Base-by-base conservation (phyloP, 2,888 invertebrate genomes). In the Dioctria rufipes region DNA sequence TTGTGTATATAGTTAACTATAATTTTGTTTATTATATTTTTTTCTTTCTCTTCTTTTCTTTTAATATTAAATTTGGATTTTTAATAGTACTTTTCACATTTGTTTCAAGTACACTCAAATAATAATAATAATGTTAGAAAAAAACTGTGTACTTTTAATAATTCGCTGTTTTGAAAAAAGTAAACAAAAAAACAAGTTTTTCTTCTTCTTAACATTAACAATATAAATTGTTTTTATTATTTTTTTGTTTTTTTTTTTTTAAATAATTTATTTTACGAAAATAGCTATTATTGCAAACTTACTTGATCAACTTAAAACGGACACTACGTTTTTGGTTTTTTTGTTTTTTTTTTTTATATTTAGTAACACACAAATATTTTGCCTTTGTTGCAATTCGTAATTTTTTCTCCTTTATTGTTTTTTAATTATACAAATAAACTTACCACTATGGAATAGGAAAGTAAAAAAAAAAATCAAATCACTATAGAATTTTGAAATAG, bases 31-130 rank as follows among this genome's bases (percentile, higher is more conserved):
- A 25, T 25, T 25, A 25, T 25, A 25, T 25, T 25, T 25, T 25
- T 25, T 25, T 25, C 25, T 25, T n/a, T n/a, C n/a, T 25, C 25
- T 25, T 25, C 25, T 25, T 25, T 75, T 42, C 65, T 43, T 60
- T 61, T 43, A 58, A 66, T 51, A 58, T 43, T 58, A 39, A 63
- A 71, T 65, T 54, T 40, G 25, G 58, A 66, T 66, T 66, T 54
- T 37, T 69, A 42, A 79, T 39, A 67, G 69, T 77, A 77, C 77
- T 80, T 66, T 39, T 61, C n/a, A 39, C 25, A 25, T 25, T 46
- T 42, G 9, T 61, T 73, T 8, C 58, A 63, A 75, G 82, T 82
- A 82, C 82, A 82, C 82, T 82, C 82, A 82, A 82, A 82, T 82
- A 82, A 80, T 69, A 66, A 78, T 25, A 25, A 25, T 25, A 25